Evolutionary conservation across 2,888 invertebrate species (phyloP).

Genomic region (Congeria kusceri): DNA sequence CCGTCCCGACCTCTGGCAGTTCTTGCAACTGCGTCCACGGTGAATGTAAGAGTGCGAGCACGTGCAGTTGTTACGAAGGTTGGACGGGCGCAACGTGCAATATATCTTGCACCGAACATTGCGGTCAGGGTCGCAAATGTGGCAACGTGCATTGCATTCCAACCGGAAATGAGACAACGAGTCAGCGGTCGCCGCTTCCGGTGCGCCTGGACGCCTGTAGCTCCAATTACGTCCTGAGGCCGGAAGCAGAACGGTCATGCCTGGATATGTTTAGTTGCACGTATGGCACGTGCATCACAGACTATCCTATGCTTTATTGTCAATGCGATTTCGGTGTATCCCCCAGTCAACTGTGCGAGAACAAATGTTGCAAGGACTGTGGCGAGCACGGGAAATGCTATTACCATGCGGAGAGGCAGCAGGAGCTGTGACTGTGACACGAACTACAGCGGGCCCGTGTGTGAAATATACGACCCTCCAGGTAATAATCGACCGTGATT

Average conservation of each 20-base stretch:
- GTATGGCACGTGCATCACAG: slow-evolving; percentile 18
- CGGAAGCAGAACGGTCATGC: slow-evolving; percentile 24
- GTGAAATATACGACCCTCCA: background rate
- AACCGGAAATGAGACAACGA: background rate
- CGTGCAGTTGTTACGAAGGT: slow-evolving; percentile 22
- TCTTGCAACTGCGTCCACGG: background rate
- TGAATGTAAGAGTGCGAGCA: background rate
- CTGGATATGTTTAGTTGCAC: slow-evolving; percentile 10
- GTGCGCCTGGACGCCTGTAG: slow-evolving; percentile 20
- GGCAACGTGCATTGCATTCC: too few relatives aligned
- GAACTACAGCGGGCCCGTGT: slow-evolving; percentile 15
- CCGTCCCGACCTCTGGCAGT: background rate
- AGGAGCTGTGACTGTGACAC: slow-evolving; percentile 23
- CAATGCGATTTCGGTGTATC: slow-evolving; percentile 40
- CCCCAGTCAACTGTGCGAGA: slow-evolving; percentile 8
- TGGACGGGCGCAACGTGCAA: slow-evolving; percentile 29
- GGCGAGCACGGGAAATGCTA: slow-evolving; percentile 29
- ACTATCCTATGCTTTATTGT: slow-evolving; percentile 8
- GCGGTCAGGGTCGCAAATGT: background rate
- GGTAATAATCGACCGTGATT: too few relatives aligned
- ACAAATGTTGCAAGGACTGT: slow-evolving; percentile 41
- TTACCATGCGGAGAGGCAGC: background rate
- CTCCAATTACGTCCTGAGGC: background rate
- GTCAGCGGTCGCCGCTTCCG: background rate
- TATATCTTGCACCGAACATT: slow-evolving; percentile 13